Evolutionary conservation across 92 coral and sea anemone genomes (phyloP), one percentile per base, ranked within the genome.

Genomic region (Diadumene lineata): DNA sequence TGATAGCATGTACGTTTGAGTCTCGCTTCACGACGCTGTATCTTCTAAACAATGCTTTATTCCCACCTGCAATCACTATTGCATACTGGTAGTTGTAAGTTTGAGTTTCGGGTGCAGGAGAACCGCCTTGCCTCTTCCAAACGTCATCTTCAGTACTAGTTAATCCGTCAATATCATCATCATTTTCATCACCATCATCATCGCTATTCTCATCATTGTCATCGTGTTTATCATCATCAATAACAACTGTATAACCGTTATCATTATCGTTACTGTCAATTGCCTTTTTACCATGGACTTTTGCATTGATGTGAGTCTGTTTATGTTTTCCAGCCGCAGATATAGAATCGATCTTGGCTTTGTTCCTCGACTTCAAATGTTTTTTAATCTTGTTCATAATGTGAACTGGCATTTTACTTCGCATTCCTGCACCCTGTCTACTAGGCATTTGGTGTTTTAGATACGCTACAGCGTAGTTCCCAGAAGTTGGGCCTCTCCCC

Each of bases 401-500:
- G 13, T 38, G 48, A 13, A 6, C 48, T 38, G 48, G 13, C 13
- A 38, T 38, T 38, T 38, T 38, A 13, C 48, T 38, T 38, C 48
- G 48, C 13, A 4, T 38, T 6, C 48, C 48, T 38, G 48, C 48
- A 4, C 7, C 7, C 7, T 6, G 48, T 4, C 48, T 38, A 38
- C 48, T 38, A 38, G 48, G 7, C 48, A 38, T 64, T 6, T 74
- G 74, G 64, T 89, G 94, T 1, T 79, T 56, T 15, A 89, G 56
- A 84, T 86, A 86, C 4, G 90, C 94, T 18, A 85, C 69, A 38
- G 85, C 94, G 43, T 79, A 85, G 0, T 53, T 68, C 27, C 82
- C 90, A 7, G 64, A 21, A 27, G 90, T 66, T 0, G 0, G 3
- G 0, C 22, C 28, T 7, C 38, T 7, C 0, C 80, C 75, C 27